Evolutionary conservation across 1,140 invertebrate genomes (phyloP), one percentile per base, ranked within the genome.

Genomic region (Drosophila aff.): DNA sequence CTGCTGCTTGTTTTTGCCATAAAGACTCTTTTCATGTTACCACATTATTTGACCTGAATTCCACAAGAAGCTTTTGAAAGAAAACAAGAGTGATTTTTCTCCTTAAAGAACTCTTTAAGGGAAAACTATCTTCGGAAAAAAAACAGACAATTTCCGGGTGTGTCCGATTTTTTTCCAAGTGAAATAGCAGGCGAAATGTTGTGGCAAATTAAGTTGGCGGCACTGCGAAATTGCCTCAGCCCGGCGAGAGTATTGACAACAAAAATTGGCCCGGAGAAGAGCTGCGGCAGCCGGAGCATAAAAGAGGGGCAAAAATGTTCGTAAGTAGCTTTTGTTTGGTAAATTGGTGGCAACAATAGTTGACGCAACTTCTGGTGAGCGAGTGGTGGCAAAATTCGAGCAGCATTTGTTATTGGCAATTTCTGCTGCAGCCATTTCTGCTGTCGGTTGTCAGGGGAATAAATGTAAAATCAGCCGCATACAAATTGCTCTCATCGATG

Each of bases 121-220:
- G 11, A 5, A 46, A 46, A 46, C 2, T 21, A 23, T 21, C 23
- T 23, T 7, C 21, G 13, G 3, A 46, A 36, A 36, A 49, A 49
- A 16, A 28, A 49, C 15, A n/a, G 15, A 28, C 15, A 50, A 8
- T 18, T 53, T 36, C 13, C 52, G 2, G 18, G 3, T 16, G 53
- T 23, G 38, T 11, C 9, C 16, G 4, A 18, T 21, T 38, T 71
- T 68, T 68, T 43, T 71, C 21, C 18, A 18, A 71, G 67, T 71
- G 64, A 57, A 40, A 31, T 44, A 44, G 44, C 36, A 26, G 23
- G 50, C 18, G 15, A 69, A 78, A 71, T 58, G 66, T 57, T 61
- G 65, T 59, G 74, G 61, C 72, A 78, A 84, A 84, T 85, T 81
- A 85, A 85, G 73, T 84, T 85, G 78, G 61, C 46, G 74, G 61